Evolutionary conservation across 2,797 vertebrate species (phyloP), one percentile per base, ranked within the genome.

Genomic region (Onychomys torridus): DNA sequence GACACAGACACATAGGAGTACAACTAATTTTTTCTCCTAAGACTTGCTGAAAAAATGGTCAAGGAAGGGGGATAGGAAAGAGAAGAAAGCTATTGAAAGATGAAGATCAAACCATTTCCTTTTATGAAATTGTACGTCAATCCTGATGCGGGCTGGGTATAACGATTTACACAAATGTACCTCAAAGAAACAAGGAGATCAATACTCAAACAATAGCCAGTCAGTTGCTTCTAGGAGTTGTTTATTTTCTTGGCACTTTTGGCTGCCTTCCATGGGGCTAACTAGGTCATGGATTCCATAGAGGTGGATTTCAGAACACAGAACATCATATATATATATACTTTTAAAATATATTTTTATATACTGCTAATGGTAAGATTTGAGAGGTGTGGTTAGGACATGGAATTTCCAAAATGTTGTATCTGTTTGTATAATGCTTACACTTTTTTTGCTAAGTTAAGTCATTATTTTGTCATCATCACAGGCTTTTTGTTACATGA

Each of bases 331-430:
- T 71, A 37, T n/a, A 21, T 21, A 37, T 37, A 6, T 25, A 27
- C 5, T 40, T 40, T 73, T 5, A 73, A 73, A 40, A 40, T 73
- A 73, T 73, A 23, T 10, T 43, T 85, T 7, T 34, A 0, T 49
- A 34, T 0, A 3, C 2, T 25, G 2, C 0, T 12, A 63, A 2
- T 27, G 12, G 5, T 65, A 73, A 81, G 16, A 1, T 9, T 6
- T 3, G 43, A 49, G 43, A 81, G 2, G 40, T 25, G 16, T 59
- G 17, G 13, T 4, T 76, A 19, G 34, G 34, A 52, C 0, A 6
- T 17, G 46, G 6, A 37, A 3, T 93, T n/a, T 86, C 3, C 75
- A 43, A 46, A 55, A 27, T 34, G 5, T 84, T 37, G 25, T 25
- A 25, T 85, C 79, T 82, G 11, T 27, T 78, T 63, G 27, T 49